Conservation (phyloP, 2,797 vertebrate species). For the Coregonus suidteri region DNA sequence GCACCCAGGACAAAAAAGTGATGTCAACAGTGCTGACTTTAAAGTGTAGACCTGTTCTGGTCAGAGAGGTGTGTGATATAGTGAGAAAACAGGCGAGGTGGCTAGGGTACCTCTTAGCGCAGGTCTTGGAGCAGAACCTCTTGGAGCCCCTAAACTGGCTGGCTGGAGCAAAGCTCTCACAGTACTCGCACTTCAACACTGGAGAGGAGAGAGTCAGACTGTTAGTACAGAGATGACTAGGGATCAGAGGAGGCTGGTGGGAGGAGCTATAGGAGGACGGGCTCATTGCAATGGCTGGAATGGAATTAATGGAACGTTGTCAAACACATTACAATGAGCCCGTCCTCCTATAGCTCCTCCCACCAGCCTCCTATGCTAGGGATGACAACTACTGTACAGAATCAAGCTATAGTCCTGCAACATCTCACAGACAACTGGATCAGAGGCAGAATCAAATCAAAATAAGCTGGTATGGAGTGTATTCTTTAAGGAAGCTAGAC, state of each 20-base stretch:
- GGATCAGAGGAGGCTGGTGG: not conserved
- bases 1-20: not conserved
- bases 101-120: constrained; percentile 89
- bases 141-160: constrained; percentile 94
- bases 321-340: too few relatives aligned
- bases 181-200: constrained; percentile 96
- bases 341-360: too few relatives aligned
- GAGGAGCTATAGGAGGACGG: too few relatives aligned
- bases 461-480: too few relatives aligned
- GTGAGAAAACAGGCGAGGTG: not conserved
- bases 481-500: too few relatives aligned
- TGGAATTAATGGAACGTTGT: too few relatives aligned
- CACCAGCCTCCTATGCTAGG: too few relatives aligned
- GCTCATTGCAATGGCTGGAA: too few relatives aligned
- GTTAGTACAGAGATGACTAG: constrained; percentile 1
- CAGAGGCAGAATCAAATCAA: too few relatives aligned
- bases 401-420: not conserved
- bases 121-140: constrained; percentile 96
- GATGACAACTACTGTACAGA: not conserved
- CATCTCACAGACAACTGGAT: too few relatives aligned
- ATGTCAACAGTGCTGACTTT: not conserved
- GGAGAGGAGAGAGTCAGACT: not conserved
- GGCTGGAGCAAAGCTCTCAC: constrained; percentile 90
- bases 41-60: not conserved
- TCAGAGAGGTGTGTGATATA: not conserved